phyloP scores from a whole-genome alignment of 1,140 invertebrate species.

The Drosophila virilis region DNA sequence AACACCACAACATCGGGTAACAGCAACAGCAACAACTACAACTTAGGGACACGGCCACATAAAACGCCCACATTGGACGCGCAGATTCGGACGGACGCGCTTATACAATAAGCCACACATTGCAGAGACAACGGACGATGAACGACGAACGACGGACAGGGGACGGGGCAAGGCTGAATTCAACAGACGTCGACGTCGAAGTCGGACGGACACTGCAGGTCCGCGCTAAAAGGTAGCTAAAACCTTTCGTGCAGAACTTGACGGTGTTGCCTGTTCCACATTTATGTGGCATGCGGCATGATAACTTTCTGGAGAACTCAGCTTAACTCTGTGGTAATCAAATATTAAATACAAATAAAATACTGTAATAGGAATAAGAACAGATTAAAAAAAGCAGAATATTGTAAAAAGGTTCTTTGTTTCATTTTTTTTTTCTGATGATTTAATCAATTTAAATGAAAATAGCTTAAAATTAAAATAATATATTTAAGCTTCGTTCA shows the following conservation, averaged over 20 bases:
- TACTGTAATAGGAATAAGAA: background rate
- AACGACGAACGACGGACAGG: conserved; percentile 10
- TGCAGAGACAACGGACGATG: conserved; percentile 34
- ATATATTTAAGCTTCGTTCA: too few species aligned
- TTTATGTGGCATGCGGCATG: conserved; percentile 25
- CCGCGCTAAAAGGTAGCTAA: conserved; percentile 67
- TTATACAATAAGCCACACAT: conserved; percentile 75
- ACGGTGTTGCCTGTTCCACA: conserved; percentile 36
- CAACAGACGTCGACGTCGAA: conserved; percentile 36
- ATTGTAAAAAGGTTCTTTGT: too few species aligned
- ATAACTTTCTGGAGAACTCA: background rate
- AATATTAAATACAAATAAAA: background rate
- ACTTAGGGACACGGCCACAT: conserved; percentile 58
- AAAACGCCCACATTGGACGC: conserved; percentile 73
- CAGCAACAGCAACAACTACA: conserved; percentile 38
- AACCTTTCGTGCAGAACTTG: conserved; percentile 80
- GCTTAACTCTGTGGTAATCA: too few species aligned
- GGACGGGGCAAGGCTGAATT: conserved; percentile 14
- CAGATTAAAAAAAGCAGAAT: background rate
- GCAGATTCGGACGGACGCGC: conserved; percentile 41
- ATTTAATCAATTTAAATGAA: too few species aligned
- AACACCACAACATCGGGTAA: conserved; percentile 51
- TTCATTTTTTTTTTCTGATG: too few species aligned
- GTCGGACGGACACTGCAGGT: conserved; percentile 26
- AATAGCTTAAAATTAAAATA: too few species aligned